phyloP scores from a whole-genome alignment of 2,797 vertebrate species.

The Tragopan temminckii region DNA sequence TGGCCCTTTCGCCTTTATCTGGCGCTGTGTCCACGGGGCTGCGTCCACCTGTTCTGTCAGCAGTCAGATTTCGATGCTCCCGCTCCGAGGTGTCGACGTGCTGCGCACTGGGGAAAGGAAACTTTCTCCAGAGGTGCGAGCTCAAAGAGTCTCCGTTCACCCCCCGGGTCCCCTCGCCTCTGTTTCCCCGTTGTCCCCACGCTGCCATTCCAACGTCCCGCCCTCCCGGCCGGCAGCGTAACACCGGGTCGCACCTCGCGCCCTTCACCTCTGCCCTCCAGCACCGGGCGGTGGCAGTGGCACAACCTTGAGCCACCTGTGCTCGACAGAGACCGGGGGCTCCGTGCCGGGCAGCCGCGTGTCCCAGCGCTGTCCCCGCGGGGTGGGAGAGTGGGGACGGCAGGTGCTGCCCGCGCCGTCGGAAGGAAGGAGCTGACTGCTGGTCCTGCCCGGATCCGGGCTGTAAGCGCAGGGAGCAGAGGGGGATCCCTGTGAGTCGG shows the following conservation, averaged over 20 bases:
- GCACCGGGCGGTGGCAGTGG: no score
- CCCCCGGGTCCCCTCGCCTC: neutral
- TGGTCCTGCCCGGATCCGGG: neutral
- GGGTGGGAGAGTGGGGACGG: neutral
- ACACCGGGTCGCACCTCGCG: neutral
- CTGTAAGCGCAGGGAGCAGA: no score
- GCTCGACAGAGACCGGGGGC: neutral
- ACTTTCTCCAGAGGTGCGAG: accelerated
- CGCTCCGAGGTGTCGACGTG: neutral
- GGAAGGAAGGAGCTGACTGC: neutral
- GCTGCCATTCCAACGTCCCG: neutral
- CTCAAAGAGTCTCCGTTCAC: neutral
- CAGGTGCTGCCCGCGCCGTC: neutral
- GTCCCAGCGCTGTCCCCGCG: neutral
- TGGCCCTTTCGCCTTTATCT: neutral
- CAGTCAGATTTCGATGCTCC: neutral
- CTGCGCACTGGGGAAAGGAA: neutral
- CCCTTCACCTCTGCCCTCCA: neutral
- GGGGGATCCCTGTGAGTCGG: neutral
- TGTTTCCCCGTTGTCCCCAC: neutral
- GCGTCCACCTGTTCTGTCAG: neutral
- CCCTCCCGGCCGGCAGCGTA: neutral
- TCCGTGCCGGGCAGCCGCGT: neutral
- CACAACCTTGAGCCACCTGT: neutral
- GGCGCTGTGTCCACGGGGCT: neutral